Base-by-base conservation (phyloP, 2,888 invertebrate genomes). In the Lithophane semibrunnea region DNA sequence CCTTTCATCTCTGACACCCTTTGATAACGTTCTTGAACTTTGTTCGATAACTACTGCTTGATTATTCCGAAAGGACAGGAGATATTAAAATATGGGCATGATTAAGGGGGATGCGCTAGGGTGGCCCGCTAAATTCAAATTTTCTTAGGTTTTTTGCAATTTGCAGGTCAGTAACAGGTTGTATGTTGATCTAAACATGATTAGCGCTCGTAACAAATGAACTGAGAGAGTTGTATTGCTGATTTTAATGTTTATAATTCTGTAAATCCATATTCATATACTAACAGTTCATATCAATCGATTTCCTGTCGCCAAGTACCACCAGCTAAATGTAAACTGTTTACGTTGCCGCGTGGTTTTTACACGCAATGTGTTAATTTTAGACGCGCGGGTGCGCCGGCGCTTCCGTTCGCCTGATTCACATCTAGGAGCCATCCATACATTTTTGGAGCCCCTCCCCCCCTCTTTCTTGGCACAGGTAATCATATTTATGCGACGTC, bases 301-400 rank as follows among this genome's bases (percentile, higher is more conserved):
- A 75, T 85, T 88, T 86, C 87, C 86, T 77, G 81, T 85, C 81
- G 77, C 81, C 80, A 84, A 85, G 89, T 85, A 85, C 77, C 54
- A 24, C 71, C 58, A 70, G 60, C 75, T 73, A 82, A 79, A 83
- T 61, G 88, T 90, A 89, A 90, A 89, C 86, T 91, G 93, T 94
- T 94, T 94, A 94, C 91, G 83, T 89, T 81, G 73, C 83, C 81
- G 87, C 87, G 86, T 85, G 90, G 87, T 90, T 91, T 91, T 92
- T 91, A 91, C 89, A 85, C 89, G 44, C 52, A 88, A 92, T 91
- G 92, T 91, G 94, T 91, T 93, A 94, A 93, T 93, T 94, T 93
- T 94, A 93, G 93, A 88, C 82, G 87, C 83, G 87, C 84, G 92
- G 91, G 86, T 89, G 91, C 91, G 89, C 89, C 65, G 77, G 88